Percentiles rank a stretch among this genome's conserved stretches.
These are phyloP conservation scores for Nannoperca obscura DNA, from an alignment of 2,797 vertebrate species.

Conservation along the genomic window DNA sequence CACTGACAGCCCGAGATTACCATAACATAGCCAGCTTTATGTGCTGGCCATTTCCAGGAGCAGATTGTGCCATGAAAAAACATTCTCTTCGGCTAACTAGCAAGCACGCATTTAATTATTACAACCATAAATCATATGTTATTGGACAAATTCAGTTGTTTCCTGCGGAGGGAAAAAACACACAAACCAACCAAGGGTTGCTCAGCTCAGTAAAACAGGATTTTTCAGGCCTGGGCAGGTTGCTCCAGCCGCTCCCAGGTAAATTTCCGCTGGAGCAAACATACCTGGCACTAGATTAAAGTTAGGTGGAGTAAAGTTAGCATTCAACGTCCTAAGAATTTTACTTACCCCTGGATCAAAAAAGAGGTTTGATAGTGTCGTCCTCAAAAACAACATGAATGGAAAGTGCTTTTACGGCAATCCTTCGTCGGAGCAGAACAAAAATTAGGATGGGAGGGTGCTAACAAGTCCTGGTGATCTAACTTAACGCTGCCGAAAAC, in stretches of 20 bases:
- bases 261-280: constrained; percentile 1
- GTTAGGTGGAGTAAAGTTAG: constrained; percentile 51
- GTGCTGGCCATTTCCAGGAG: background rate
- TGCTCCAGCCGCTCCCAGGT: constrained; percentile 68
- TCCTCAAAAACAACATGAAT: constrained; percentile 76
- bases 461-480: constrained; percentile 35
- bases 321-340: background rate
- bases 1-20: background rate
- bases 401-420: constrained; percentile 52
- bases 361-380: constrained; percentile 30
- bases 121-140: background rate
- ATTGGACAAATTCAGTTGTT: background rate
- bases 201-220: constrained; percentile 2
- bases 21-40: background rate
- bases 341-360: constrained; percentile 67
- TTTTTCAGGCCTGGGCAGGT: constrained; percentile 52
- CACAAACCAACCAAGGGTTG: background rate
- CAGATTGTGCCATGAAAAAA: background rate
- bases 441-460: constrained; percentile 7
- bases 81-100: too few species aligned
- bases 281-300: constrained; percentile 55
- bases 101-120: background rate
- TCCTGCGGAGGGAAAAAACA: too few species aligned
- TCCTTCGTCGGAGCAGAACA: constrained; percentile 8
- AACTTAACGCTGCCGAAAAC: constrained; percentile 37